Percentiles rank a stretch among this genome's conserved stretches.
Conservation (phyloP, 2,113 vertebrate genomes). For the Melanerpes aurifrons region DNA sequence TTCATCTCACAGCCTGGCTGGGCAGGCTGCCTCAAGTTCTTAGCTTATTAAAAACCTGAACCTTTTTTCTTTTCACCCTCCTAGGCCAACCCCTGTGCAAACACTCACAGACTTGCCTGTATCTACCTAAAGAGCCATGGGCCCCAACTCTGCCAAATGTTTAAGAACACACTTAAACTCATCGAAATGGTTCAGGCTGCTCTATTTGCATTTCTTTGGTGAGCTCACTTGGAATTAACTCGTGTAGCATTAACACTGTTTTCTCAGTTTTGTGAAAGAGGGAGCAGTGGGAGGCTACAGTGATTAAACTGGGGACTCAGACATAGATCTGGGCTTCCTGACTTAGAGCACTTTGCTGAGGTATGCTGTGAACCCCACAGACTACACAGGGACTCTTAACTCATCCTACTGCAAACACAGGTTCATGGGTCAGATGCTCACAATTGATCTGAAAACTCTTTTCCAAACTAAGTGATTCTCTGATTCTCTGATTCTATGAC, state of each 20-base stretch:
- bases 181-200: not conserved
- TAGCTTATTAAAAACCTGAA: constrained; percentile 56
- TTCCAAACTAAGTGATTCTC: too few relatives aligned
- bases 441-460: too few relatives aligned
- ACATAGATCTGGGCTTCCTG: not conserved
- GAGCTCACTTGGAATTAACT: not conserved
- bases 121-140: not conserved
- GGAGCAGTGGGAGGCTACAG: not conserved
- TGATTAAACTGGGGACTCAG: not conserved
- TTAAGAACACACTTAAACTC: not conserved
- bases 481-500: too few relatives aligned
- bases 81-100: not conserved
- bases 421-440: not conserved
- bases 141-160: not conserved
- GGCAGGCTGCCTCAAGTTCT: constrained; percentile 60
- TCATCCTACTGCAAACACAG: not conserved
- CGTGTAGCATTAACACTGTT: not conserved
- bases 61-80: not conserved
- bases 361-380: not conserved
- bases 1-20: constrained; percentile 70
- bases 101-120: not conserved
- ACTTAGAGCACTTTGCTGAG: rapidly evolving
- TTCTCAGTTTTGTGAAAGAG: not conserved
- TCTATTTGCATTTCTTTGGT: constrained; percentile 17
- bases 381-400: not conserved